Evolutionary conservation across 2,113 vertebrate genomes (phyloP), one percentile per base, ranked within the genome.

Genomic region (Vulpes lagopus): DNA sequence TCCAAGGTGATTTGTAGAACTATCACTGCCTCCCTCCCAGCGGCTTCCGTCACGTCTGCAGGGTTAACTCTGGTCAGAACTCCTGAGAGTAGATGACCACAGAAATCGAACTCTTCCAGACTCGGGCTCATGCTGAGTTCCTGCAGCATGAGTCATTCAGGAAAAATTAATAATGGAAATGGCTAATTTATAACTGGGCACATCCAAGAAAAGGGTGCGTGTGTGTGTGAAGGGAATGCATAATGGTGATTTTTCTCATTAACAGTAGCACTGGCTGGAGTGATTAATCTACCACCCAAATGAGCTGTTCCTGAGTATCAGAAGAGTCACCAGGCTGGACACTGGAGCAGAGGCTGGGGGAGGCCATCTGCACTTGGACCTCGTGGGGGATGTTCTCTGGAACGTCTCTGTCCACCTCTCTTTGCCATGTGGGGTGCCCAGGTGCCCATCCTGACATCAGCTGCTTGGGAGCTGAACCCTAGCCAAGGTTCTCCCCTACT

Each of bases 111-210:
- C 71, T 71, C 92, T 80, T 32, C 55, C 95, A 85, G 60, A 79
- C 88, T 32, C 7, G 14, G 73, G 73, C 84, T 64, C n/a, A 30
- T 27, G 97, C 73, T 3, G 8, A 84, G 94, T 98, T 97, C 95
- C 96, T 97, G 95, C 43, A 95, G 67, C 38, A 86, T 96, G 95
- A 97, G 91, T 98, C 96, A 97, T 89, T 92, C 95, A 97, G 97
- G 97, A 97, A 93, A 97, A 97, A 97, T 97, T 79, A 97, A 91
- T 98, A 84, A 97, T 87, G 93, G 88, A 97, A 96, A 89, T 38
- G 95, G 97, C 76, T 98, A 89, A 97, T 98, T 97, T 95, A 97
- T 93, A 96, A 73, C 91, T 16, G 55, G 78, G 82, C 27, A 22
- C 25, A 38, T 53, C 67, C 73, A 62, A 79, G 95, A 25, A 73